A percentile compares a stretch with the other conserved stretches of the same genome.
Evolutionary conservation across 2,888 invertebrate species (phyloP).

Genomic region (Ennomos fuscantarius): DNA sequence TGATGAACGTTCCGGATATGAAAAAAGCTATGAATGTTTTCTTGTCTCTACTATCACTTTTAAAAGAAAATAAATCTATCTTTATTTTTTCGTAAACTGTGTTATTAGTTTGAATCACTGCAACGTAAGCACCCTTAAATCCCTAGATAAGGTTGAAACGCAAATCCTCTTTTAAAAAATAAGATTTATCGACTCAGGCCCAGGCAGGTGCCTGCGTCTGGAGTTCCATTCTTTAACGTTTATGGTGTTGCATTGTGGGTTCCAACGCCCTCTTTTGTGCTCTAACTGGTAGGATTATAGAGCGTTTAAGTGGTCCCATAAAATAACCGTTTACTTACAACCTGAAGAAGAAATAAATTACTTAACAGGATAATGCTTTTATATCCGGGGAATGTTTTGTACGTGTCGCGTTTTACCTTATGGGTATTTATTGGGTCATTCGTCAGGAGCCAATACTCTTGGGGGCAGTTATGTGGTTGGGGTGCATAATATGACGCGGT

Average conservation of each 20-base stretch:
- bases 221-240: slow-evolving; percentile 70
- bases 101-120: slow-evolving; percentile 49
- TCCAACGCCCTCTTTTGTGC: slow-evolving; percentile 75
- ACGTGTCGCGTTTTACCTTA: slow-evolving; percentile 80
- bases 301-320: slow-evolving; percentile 80
- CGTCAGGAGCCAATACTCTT: slow-evolving; percentile 77
- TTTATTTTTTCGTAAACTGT: slow-evolving; percentile 42
- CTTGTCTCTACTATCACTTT: slow-evolving; percentile 1
- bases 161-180: slow-evolving; percentile 54
- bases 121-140: slow-evolving; percentile 45
- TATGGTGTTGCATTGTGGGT: slow-evolving; percentile 73
- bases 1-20: too few species aligned
- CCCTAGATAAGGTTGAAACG: slow-evolving; percentile 42
- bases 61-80: slow-evolving; percentile 33
- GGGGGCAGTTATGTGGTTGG: slow-evolving; percentile 79
- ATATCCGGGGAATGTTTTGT: slow-evolving; percentile 78
- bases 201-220: slow-evolving; percentile 66
- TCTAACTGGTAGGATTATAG: slow-evolving; percentile 78
- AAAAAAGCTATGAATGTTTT: too few species aligned
- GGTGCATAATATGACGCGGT: slow-evolving; percentile 77
- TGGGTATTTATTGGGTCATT: slow-evolving; percentile 84
- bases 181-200: slow-evolving; percentile 68
- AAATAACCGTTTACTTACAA: slow-evolving; percentile 77
- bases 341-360: slow-evolving; percentile 84
- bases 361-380: slow-evolving; percentile 84